Evolutionary conservation across 2,113 vertebrate species (phyloP).

Genomic region (Lates calcarifer): DNA sequence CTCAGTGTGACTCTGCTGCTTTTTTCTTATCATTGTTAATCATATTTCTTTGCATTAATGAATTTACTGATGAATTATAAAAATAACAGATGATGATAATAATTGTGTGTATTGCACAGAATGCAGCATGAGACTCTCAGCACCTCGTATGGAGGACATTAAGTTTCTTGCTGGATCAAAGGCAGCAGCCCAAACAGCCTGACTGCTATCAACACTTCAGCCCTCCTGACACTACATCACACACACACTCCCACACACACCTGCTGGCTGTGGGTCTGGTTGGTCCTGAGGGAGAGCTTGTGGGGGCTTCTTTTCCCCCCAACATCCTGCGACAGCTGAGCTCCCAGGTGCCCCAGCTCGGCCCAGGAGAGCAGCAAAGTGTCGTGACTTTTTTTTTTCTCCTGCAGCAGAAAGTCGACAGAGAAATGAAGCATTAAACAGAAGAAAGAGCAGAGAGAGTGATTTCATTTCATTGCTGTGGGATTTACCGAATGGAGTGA

Average conservation of each 20-base stretch:
- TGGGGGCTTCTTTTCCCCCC: slow-evolving; percentile 73
- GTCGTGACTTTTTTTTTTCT: background rate
- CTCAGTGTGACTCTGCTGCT: no score
- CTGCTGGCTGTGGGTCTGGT: slow-evolving; percentile 26
- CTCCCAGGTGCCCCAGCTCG: slow-evolving; percentile 86
- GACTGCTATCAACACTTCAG: slow-evolving; percentile 41
- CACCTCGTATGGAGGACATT: background rate
- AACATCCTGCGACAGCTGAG: slow-evolving; percentile 83
- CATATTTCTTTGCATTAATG: no score
- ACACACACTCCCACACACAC: slow-evolving; percentile 27
- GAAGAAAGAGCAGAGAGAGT: background rate
- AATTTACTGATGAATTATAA: no score
- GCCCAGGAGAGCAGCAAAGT: slow-evolving; percentile 26
- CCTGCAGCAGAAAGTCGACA: background rate
- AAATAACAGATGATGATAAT: no score
- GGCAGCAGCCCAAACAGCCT: slow-evolving; percentile 35
- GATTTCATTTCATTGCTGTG: background rate
- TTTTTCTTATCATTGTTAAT: no score
- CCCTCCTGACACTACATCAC: slow-evolving; percentile 13
- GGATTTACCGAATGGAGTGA: background rate
- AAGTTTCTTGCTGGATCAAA: slow-evolving; percentile 27
- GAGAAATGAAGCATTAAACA: background rate
- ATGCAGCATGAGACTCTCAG: slow-evolving; percentile 19
- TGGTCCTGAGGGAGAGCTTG: slow-evolving; percentile 82
- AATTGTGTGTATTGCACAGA: background rate